Base-by-base conservation (phyloP, 1,140 invertebrate species). In the Temnothorax curvispinosus region DNA sequence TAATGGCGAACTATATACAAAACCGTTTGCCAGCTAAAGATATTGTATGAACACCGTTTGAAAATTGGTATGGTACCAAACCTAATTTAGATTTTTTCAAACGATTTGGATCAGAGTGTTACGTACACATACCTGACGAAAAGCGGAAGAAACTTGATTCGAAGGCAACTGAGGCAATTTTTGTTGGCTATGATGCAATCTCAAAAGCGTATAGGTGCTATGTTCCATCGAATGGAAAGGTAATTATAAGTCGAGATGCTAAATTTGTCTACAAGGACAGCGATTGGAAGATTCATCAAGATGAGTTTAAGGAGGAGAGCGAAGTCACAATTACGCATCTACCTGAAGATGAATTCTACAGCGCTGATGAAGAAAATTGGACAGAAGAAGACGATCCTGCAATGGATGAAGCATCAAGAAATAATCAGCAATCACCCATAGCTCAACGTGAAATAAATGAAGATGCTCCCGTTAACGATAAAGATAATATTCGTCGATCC, bases 161-260 rank as follows among this genome's bases (percentile, higher is more conserved):
- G 13, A 74, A 74, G 21, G 71, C 71, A 52, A 74, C 13, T 35
- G 44, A 50, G 18, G 71, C 47, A 52, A 74, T 54, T 38, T 54
- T 74, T 50, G 47, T 74, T 56, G 50, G 71, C 52, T 74, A 52
- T 8, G 71, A 74, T 41, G 50, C 32, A 52, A 13, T 52, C 6
- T 74, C 71, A 56, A 74, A 74, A 74, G 71, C 71, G 21, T 74
- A 74, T 74, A 32, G 71, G 15, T 74, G 71, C 35, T 74, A 52
- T 52, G 35, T 74, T 8, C 71, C 71, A 52, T 50, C 44, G 11
- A 74, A 13, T 7, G 21, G 9, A 52, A 74, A 74, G 18, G 47
- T 74, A 52, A 18, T 74, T 21, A 74, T 74, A 50, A 52, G 47
- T 35, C 71, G 47, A 52, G 71, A 74, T 74, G 38, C 38, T 11